A percentile compares a stretch with the other conserved stretches of the same genome.
Conservation (phyloP, 1,140 invertebrate species). For the Apis dorsata region DNA sequence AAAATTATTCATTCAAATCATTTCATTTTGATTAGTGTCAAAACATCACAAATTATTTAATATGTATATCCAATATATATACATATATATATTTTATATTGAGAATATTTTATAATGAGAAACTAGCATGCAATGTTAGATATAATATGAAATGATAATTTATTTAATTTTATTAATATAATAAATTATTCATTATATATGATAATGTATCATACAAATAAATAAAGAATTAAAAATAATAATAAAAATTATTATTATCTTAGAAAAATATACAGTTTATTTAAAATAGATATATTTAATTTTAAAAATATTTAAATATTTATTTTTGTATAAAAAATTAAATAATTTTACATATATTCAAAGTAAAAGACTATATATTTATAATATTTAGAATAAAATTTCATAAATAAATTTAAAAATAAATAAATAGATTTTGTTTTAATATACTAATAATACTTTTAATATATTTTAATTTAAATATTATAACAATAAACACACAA, state of each 20-base stretch:
- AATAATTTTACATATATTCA: background rate
- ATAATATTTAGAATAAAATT: background rate
- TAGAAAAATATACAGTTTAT: background rate
- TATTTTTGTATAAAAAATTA: background rate
- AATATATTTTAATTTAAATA: background rate
- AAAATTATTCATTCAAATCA: background rate
- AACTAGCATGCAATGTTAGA: slow-evolving; percentile 34
- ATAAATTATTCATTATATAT: background rate
- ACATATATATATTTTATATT: background rate
- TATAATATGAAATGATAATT: background rate
- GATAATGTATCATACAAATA: background rate
- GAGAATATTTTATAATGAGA: too few species aligned
- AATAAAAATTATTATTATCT: background rate
- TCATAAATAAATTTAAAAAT: background rate
- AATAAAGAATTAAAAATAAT: background rate
- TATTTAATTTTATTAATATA: background rate
- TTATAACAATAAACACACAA: background rate
- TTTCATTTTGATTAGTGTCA: slow-evolving; percentile 6
- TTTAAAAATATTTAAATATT: background rate
- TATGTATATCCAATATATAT: background rate
- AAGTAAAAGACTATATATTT: background rate
- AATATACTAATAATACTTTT: background rate
- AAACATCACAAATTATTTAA: background rate
- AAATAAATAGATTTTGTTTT: background rate
- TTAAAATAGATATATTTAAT: background rate